A percentile compares a stretch with the other conserved stretches of the same genome.
Conservation (phyloP, 1,140 invertebrate species). For the Megathymus violae region DNA sequence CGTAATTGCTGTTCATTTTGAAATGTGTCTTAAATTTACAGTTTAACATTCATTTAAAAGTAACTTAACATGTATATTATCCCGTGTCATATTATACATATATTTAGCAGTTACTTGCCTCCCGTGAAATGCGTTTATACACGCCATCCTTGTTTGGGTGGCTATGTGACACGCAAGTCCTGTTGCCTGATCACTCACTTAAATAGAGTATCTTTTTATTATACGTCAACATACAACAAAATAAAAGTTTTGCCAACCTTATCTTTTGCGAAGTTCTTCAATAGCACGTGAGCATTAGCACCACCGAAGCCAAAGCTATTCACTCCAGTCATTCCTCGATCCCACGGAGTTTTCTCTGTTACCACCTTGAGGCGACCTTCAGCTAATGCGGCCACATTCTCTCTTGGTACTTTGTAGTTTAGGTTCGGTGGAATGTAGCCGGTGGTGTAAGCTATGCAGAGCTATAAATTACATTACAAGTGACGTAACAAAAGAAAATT, state of each 20-base stretch:
- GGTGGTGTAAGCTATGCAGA: slow-evolving; percentile 88
- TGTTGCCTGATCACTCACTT: too few species aligned
- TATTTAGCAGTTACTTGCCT: too few species aligned
- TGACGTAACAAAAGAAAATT: too few species aligned
- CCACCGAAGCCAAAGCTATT: slow-evolving; percentile 95
- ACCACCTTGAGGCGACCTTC: slow-evolving; percentile 90
- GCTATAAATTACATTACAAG: slow-evolving; percentile 48
- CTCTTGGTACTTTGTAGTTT: slow-evolving; percentile 89
- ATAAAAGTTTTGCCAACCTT: slow-evolving; percentile 62
- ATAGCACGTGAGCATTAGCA: slow-evolving; percentile 90
- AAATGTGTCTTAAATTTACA: too few species aligned
- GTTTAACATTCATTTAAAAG: too few species aligned
- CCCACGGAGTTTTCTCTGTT: slow-evolving; percentile 86
- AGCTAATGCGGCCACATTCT: slow-evolving; percentile 88
- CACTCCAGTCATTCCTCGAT: slow-evolving; percentile 86
- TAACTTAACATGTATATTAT: too few species aligned
- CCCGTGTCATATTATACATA: too few species aligned
- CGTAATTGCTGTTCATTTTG: too few species aligned
- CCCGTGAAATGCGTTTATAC: too few species aligned
- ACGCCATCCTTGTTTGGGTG: too few species aligned
- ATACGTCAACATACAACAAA: not conserved
- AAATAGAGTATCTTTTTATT: too few species aligned
- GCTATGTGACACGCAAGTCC: too few species aligned
- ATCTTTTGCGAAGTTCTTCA: slow-evolving; percentile 84
- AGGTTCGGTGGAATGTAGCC: slow-evolving; percentile 91